Base-by-base conservation (phyloP, 2,797 vertebrate species). In the Onychomys torridus region DNA sequence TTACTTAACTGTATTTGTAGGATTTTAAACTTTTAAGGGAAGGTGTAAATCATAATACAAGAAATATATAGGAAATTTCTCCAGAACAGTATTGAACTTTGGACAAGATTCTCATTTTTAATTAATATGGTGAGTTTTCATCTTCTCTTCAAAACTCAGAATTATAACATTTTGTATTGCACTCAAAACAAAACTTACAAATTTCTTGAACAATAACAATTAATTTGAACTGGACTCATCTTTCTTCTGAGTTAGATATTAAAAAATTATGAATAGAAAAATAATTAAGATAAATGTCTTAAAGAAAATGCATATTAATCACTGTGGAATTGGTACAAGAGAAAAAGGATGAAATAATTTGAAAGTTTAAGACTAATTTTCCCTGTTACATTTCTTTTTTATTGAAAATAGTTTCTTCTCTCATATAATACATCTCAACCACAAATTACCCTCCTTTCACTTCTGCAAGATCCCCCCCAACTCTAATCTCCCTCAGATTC, bases 11-110 rank as follows among this genome's bases (percentile, higher is more conserved):
- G 32, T 65, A 78, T 93, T 94, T 94, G 25, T 57, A 14, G 6
- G 2, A 76, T 78, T 89, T 95, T 91, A 83, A 61, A 55, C 75
- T 87, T 97, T 79, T 59, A 89, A 89, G 86, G 12, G 46, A 94
- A n/a, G 29, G 63, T 61, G 23, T 34, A 94, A 94, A 71, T 2
- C 11, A 34, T 46, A 65, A 87, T 52, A 76, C 52, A 92, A 75
- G 9, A 94, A 77, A 13, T 29, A 79, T 55, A 77, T 87, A 34
- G 11, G 29, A 95, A 23, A 61, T 19, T 46, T 37, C 73, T 57
- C 29, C n/a, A 89, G 61, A 94, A 59, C 5, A 87, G 10, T 49
- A 75, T 43, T 43, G 32, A 75, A 13, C 3, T 23, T 57, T 21
- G 29, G 29, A 43, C 37, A 89, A 89, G 43, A 34, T 12, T 16